Percentiles rank a stretch among this genome's conserved stretches.
These are phyloP conservation scores for Congeria kusceri DNA, from an alignment of 2,888 invertebrate species.

Conservation along the genomic window DNA sequence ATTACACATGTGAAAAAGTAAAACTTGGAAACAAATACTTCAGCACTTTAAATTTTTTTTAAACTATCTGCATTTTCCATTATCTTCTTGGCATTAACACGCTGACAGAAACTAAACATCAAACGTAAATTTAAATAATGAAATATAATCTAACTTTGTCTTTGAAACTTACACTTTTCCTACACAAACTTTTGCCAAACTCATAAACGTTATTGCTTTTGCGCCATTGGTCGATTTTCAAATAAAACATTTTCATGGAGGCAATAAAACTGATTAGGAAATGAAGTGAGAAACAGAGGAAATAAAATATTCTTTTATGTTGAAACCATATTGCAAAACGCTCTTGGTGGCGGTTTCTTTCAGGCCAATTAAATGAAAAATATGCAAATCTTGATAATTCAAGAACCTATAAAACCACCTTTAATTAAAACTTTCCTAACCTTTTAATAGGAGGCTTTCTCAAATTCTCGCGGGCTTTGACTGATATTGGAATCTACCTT, in stretches of 20 bases:
- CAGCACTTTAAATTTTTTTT: too few species aligned
- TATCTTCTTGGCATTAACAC: too few species aligned
- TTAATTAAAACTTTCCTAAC: constrained; percentile 37
- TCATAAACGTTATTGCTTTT: constrained; percentile 47
- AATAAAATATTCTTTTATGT: constrained; percentile 59
- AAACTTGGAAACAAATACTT: too few species aligned
- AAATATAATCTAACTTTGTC: constrained; percentile 1
- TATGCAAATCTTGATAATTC: constrained; percentile 48
- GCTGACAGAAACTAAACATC: not conserved
- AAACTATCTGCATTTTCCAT: too few species aligned
- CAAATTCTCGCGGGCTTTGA: too few species aligned
- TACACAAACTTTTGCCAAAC: constrained; percentile 31
- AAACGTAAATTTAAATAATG: constrained; percentile 1
- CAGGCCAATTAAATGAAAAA: constrained; percentile 51
- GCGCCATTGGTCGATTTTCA: constrained; percentile 53
- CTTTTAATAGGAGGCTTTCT: too few species aligned
- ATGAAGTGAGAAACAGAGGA: constrained; percentile 60
- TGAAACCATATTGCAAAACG: constrained; percentile 44
- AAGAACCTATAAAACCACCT: constrained; percentile 17
- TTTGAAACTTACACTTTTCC: constrained; percentile 31
- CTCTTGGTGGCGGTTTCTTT: constrained; percentile 51
- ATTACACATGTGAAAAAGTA: too few species aligned
- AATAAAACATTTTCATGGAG: constrained; percentile 65
- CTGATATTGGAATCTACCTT: too few species aligned
- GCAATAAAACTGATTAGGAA: constrained; percentile 56